Evolutionary conservation across 2,113 vertebrate genomes (phyloP).

Genomic region (Nettapus auritus): DNA sequence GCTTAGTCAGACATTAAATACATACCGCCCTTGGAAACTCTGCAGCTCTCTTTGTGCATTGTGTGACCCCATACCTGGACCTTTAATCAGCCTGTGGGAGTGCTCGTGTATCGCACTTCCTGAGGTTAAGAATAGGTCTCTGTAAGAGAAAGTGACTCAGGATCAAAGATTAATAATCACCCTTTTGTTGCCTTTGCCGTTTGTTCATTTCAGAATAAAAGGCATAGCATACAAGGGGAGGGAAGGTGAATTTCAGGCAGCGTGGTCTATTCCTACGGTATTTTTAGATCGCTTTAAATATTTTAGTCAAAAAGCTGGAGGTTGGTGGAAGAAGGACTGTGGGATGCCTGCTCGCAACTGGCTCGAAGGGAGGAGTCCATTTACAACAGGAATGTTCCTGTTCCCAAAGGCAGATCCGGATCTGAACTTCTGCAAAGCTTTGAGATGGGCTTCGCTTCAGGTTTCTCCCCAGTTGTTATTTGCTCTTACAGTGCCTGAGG

Average conservation of each 20-base stretch:
- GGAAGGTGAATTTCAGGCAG: background rate
- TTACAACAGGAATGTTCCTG: background rate
- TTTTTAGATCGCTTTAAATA: constrained; percentile 16
- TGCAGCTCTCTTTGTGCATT: constrained; percentile 23
- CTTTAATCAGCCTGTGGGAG: constrained; percentile 69
- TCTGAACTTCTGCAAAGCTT: background rate
- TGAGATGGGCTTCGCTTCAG: background rate
- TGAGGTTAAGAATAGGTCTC: constrained; percentile 60
- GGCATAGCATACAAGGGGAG: background rate
- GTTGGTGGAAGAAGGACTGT: background rate
- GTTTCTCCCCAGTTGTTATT: background rate
- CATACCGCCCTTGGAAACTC: background rate
- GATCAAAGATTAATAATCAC: constrained; percentile 71
- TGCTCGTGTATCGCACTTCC: constrained; percentile 45
- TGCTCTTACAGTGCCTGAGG: background rate
- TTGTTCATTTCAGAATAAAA: constrained; percentile 53
- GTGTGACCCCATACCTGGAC: constrained; percentile 63
- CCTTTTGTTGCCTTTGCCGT: constrained; percentile 27
- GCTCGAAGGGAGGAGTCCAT: background rate
- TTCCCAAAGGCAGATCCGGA: background rate
- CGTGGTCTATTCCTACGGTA: background rate
- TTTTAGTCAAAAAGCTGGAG: background rate
- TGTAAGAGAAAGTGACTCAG: constrained; percentile 61
- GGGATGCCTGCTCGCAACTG: background rate
- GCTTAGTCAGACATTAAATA: constrained; percentile 44